These are phyloP conservation scores for Ernsta delagoae DNA, from an alignment of 2,888 invertebrate species.

Conservation along the genomic window DNA sequence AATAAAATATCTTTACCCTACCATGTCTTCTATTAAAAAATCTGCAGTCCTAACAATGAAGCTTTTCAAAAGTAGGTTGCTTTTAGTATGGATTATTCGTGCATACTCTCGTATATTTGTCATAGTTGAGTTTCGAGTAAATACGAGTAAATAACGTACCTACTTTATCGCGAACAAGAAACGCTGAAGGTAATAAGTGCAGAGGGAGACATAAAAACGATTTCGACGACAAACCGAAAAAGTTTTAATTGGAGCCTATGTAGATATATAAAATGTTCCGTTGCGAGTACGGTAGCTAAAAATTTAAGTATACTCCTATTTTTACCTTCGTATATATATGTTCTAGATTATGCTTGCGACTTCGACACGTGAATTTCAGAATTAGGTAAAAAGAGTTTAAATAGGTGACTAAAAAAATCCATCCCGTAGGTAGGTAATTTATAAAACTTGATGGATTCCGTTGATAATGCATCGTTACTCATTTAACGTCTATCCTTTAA, in stretches of 20 bases:
- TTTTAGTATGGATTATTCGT: constrained; percentile 23
- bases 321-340: no score
- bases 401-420: no score
- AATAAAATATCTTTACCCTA: constrained; percentile 14
- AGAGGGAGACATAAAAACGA: constrained; percentile 25
- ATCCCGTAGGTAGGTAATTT: no score
- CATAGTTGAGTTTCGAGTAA: constrained; percentile 10
- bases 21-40: not conserved
- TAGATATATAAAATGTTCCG: constrained; percentile 14
- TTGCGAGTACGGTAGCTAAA: constrained; percentile 13
- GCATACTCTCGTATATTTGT: not conserved
- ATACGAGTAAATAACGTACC: constrained; percentile 23
- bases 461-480: no score
- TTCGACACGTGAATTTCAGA: no score
- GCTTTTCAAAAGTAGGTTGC: constrained; percentile 27
- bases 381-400: no score
- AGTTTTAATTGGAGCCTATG: constrained; percentile 36
- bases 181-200: constrained; percentile 28
- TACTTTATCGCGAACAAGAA: constrained; percentile 25
- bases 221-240: constrained; percentile 28
- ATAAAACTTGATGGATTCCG: no score
- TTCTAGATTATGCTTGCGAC: no score
- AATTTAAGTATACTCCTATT: not conserved
- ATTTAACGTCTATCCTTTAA: no score
- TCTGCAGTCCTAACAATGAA: constrained; percentile 11